Percentiles rank a stretch among this genome's conserved stretches.
Evolutionary conservation across 1,140 invertebrate genomes (phyloP).

Genomic region (Euglossa dilemma): DNA sequence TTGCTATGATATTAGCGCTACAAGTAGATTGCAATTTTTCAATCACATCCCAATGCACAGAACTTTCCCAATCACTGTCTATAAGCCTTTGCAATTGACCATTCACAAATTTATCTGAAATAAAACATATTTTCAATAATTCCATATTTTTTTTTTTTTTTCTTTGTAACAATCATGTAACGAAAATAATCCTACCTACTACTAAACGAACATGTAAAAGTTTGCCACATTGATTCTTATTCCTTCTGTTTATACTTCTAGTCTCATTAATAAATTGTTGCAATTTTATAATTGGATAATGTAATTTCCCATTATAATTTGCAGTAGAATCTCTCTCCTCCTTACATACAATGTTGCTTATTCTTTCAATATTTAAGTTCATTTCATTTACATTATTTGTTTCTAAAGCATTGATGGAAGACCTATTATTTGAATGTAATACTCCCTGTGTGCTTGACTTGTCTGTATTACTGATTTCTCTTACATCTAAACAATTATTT

Average conservation of each 20-base stretch:
- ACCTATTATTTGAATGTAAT: not conserved
- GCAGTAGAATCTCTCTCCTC: not conserved
- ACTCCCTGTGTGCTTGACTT: not conserved
- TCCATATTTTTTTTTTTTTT: not conserved
- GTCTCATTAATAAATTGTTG: not conserved
- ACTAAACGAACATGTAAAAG: not conserved
- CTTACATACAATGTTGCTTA: not conserved
- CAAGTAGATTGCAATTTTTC: constrained; percentile 47
- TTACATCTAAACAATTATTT: not conserved
- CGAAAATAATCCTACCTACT: constrained; percentile 29
- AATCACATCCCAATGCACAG: constrained; percentile 64
- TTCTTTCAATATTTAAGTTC: not conserved
- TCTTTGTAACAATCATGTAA: not conserved
- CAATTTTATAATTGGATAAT: not conserved
- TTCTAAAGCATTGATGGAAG: not conserved
- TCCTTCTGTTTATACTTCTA: not conserved
- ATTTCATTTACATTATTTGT: not conserved
- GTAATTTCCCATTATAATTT: too few relatives aligned
- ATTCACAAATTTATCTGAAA: constrained; percentile 70
- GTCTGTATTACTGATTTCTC: too few relatives aligned
- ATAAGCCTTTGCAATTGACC: constrained; percentile 64
- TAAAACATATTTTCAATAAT: not conserved
- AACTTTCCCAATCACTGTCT: constrained; percentile 65
- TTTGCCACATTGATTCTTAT: not conserved
- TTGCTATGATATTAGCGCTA: constrained; percentile 56